Conservation (phyloP, 2,888 invertebrate genomes). For the Plagodis dolabraria region DNA sequence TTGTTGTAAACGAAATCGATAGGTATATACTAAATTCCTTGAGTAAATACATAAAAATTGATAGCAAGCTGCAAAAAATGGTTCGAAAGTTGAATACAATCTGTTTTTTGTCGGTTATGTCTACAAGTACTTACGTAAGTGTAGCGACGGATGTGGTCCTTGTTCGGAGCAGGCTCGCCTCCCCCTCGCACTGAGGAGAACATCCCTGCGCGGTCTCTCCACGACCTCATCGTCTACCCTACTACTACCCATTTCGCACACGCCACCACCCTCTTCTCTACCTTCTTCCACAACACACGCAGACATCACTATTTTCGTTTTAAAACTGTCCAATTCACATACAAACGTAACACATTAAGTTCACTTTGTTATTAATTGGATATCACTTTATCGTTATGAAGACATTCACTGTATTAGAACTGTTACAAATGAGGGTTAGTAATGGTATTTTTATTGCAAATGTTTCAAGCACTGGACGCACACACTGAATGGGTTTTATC, state of each 20-base stretch:
- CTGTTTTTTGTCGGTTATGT: no score
- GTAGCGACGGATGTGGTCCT: conserved; percentile 87
- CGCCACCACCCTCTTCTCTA: conserved; percentile 68
- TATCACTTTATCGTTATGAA: conserved; percentile 7
- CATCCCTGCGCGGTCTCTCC: conserved; percentile 79
- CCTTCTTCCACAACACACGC: conserved; percentile 77
- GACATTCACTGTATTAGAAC: neutral
- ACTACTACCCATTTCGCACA: conserved; percentile 47
- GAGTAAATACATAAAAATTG: no score
- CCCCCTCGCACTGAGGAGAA: conserved; percentile 82
- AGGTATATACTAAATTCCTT: no score
- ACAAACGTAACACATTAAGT: conserved; percentile 24
- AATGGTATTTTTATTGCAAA: conserved; percentile 11
- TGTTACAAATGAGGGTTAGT: conserved; percentile 15
- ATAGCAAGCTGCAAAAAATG: no score
- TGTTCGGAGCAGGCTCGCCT: conserved; percentile 89
- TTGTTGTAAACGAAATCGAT: no score
- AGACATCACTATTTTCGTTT: conserved; percentile 66
- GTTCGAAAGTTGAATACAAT: no score
- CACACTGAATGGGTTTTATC: conserved; percentile 23
- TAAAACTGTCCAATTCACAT: conserved; percentile 25
- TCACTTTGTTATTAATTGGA: conserved; percentile 5
- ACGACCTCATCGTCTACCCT: conserved; percentile 58
- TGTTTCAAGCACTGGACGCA: conserved; percentile 11
- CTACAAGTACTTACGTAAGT: conserved; percentile 63